A percentile compares a stretch with the other conserved stretches of the same genome.
Conservation (phyloP, 2,888 invertebrate species). For the Xanthorhoe spadicearia region DNA sequence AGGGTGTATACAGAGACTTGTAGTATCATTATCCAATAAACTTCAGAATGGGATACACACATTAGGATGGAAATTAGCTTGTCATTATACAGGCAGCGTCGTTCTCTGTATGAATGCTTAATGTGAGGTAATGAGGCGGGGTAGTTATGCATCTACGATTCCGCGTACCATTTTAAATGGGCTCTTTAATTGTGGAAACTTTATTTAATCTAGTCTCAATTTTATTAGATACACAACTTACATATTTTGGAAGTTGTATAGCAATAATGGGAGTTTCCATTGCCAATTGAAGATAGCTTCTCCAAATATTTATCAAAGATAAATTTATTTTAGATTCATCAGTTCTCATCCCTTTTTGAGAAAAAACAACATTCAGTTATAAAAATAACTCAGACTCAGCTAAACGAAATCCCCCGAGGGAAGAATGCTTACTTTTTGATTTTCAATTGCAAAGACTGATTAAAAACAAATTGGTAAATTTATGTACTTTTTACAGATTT, state of each 20-base stretch:
- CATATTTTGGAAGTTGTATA: background rate
- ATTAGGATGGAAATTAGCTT: slow-evolving; percentile 46
- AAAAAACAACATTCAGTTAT: background rate
- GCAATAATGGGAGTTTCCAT: background rate
- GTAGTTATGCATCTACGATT: slow-evolving; percentile 29
- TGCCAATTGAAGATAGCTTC: background rate
- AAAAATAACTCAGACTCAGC: background rate
- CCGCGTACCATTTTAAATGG: slow-evolving; percentile 6
- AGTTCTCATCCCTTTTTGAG: background rate
- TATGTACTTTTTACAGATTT: background rate
- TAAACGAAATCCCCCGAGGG: background rate
- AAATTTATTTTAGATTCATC: background rate
- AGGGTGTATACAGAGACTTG: slow-evolving; percentile 28
- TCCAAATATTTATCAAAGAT: background rate
- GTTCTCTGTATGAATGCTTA: slow-evolving; percentile 42
- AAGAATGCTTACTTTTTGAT: background rate
- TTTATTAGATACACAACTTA: too few species aligned
- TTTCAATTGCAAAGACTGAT: background rate
- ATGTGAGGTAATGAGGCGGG: slow-evolving; percentile 40
- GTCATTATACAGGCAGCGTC: slow-evolving; percentile 41
- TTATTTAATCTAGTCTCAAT: background rate
- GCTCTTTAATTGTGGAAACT: slow-evolving; percentile 1
- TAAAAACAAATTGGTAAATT: background rate
- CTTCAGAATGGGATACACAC: slow-evolving; percentile 44
- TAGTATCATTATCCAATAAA: slow-evolving; percentile 44